Evolutionary conservation across 2,113 vertebrate genomes (phyloP).

Genomic region (Rana temporaria): DNA sequence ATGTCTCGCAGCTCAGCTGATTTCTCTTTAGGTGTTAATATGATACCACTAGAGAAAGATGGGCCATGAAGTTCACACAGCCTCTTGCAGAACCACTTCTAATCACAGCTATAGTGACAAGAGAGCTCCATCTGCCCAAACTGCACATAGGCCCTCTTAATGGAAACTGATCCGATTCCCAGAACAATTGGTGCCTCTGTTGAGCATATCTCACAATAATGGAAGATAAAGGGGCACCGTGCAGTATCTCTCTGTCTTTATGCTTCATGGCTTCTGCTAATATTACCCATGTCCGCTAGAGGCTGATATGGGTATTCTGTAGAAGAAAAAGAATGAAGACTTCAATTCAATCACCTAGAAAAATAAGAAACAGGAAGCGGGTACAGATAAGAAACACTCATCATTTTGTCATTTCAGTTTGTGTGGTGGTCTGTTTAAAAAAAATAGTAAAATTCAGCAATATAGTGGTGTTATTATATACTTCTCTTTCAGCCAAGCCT

Average conservation of each 20-base stretch:
- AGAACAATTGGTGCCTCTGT: constrained; percentile 36
- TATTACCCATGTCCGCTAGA: constrained; percentile 10
- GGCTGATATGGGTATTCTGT: neutral
- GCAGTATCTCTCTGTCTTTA: constrained; percentile 7
- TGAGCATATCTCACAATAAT: neutral
- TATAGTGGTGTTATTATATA: too few species aligned
- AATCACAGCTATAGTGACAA: constrained; percentile 36
- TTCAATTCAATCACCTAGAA: neutral
- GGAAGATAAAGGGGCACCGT: neutral
- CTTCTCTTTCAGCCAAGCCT: too few species aligned
- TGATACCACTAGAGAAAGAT: constrained; percentile 34
- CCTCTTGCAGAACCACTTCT: constrained; percentile 16
- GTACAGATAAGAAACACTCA: neutral
- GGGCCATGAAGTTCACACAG: constrained; percentile 31
- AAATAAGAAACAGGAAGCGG: neutral
- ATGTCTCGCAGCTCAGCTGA: constrained; percentile 25
- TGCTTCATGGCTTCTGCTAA: neutral
- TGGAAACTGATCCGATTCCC: constrained; percentile 4
- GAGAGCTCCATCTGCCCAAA: constrained; percentile 19
- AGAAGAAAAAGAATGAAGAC: neutral
- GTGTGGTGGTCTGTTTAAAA: neutral
- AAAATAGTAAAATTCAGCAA: neutral
- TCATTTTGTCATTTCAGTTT: neutral
- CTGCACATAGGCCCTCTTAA: neutral
- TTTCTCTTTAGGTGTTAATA: constrained; percentile 29